Evolutionary conservation across 2,888 invertebrate species (phyloP).

Genomic region (Eupsilia transversa): DNA sequence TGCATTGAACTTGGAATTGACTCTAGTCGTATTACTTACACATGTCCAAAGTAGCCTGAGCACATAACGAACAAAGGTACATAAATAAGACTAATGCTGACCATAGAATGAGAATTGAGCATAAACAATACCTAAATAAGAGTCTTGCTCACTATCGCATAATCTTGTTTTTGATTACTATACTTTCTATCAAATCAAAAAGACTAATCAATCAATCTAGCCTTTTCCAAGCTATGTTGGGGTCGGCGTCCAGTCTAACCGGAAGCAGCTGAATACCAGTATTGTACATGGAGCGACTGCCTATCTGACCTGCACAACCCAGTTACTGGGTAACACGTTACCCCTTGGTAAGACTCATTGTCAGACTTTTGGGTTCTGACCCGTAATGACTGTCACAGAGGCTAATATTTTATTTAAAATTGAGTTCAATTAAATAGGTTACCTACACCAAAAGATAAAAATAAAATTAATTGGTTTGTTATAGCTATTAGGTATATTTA

Average conservation of each 20-base stretch:
- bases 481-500: background rate
- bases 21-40: background rate
- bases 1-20: slow-evolving; percentile 35
- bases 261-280: background rate
- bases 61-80: too few species aligned
- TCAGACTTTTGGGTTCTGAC: background rate
- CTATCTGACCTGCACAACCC: background rate
- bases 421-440: background rate
- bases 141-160: too few species aligned
- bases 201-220: background rate
- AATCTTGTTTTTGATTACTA: too few species aligned
- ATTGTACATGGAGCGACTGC: background rate
- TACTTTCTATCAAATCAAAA: too few species aligned
- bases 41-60: background rate
- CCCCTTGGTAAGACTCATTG: background rate
- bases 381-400: background rate
- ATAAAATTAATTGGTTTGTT: background rate
- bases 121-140: too few species aligned
- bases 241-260: background rate
- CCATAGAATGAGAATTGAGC: too few species aligned
- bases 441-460: background rate
- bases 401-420: background rate
- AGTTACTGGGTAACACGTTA: background rate
- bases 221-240: background rate
- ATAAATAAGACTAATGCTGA: background rate